A percentile compares a stretch with the other conserved stretches of the same genome.
Conservation (phyloP, 1,140 invertebrate species). For the Drosophila athabasca region DNA sequence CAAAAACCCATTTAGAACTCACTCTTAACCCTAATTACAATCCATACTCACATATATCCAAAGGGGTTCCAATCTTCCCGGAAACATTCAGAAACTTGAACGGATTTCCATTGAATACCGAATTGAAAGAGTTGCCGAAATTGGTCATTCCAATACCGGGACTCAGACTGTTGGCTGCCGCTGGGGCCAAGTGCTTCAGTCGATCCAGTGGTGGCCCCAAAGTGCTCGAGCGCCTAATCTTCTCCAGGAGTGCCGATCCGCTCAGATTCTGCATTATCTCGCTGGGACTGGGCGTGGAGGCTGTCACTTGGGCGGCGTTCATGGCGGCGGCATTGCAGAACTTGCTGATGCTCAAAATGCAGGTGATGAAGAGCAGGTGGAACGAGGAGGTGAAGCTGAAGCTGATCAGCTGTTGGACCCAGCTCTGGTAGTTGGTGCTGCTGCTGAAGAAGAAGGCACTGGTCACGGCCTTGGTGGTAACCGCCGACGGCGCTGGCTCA, state of each 20-base stretch:
- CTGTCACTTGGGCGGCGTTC: slow-evolving; percentile 63
- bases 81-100: slow-evolving; percentile 61
- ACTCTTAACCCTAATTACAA: background rate
- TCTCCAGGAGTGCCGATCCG: slow-evolving; percentile 61
- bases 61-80: slow-evolving; percentile 53
- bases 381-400: slow-evolving; percentile 76
- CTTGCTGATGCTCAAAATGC: slow-evolving; percentile 74
- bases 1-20: too few relatives aligned
- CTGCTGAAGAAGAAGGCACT: slow-evolving; percentile 63
- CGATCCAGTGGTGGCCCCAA: slow-evolving; percentile 60
- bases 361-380: slow-evolving; percentile 72
- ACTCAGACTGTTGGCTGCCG: slow-evolving; percentile 62
- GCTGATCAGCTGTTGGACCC: slow-evolving; percentile 77
- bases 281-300: slow-evolving; percentile 58
- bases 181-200: slow-evolving; percentile 50
- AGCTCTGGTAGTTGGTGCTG: slow-evolving; percentile 71
- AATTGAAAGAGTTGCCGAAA: slow-evolving; percentile 43
- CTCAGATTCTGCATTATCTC: slow-evolving; percentile 64
- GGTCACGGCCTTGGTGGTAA: slow-evolving; percentile 9
- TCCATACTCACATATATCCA: slow-evolving; percentile 65
- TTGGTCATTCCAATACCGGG: slow-evolving; percentile 30
- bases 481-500: slow-evolving; percentile 2
- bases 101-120: slow-evolving; percentile 54
- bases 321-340: slow-evolving; percentile 71
- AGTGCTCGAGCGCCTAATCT: slow-evolving; percentile 52